A percentile compares a stretch with the other conserved stretches of the same genome.
Conservation (phyloP, 2,113 vertebrate species). For the Salvator merianae region DNA sequence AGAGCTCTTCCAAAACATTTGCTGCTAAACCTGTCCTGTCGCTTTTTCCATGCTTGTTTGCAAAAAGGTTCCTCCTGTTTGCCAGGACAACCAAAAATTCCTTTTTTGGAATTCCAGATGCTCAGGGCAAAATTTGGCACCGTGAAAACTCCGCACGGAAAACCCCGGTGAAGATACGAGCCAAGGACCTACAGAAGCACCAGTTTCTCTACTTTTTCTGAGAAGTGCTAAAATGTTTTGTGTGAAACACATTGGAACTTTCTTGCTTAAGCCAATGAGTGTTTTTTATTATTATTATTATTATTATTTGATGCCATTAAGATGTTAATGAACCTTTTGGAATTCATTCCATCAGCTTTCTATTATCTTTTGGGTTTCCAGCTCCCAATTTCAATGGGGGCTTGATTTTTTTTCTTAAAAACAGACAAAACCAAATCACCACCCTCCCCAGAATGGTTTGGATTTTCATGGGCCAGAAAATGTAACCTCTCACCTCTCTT, state of each 20-base stretch:
- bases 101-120: not conserved
- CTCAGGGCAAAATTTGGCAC: not conserved
- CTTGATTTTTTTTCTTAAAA: not conserved
- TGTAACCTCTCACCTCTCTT: not conserved
- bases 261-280: not conserved
- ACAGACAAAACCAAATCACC: not conserved
- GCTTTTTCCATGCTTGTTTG: not conserved
- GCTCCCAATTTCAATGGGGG: not conserved
- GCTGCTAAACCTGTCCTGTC: not conserved
- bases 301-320: not conserved
- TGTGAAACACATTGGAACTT: no score
- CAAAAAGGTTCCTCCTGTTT: not conserved
- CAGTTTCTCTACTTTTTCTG: not conserved
- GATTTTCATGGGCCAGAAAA: not conserved
- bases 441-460: not conserved
- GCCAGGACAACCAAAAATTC: not conserved
- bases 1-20: not conserved
- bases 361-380: not conserved
- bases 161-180: no score
- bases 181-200: no score
- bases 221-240: no score
- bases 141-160: no score
- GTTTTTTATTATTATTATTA: no score
- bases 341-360: not conserved
- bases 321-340: not conserved